Evolutionary conservation across 2,888 invertebrate genomes (phyloP), one percentile per base, ranked within the genome.

Genomic region (Mechanitis mazaeus): DNA sequence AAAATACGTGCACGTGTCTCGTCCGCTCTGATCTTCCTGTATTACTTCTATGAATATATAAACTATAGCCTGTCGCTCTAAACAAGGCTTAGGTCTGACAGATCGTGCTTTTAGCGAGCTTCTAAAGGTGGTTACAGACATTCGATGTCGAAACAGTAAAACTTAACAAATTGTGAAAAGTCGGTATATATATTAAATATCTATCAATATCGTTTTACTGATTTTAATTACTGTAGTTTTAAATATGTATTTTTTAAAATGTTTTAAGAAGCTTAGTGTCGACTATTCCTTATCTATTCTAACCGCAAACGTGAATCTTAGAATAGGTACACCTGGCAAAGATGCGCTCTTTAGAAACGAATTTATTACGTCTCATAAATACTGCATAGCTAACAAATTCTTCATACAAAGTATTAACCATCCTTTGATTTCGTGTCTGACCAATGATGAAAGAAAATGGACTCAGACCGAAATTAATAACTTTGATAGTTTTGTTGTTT

Each of bases 1-100:
- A 31, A 60, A 63, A 63, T 59, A 63, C 54, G 20, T 38, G 2
- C 55, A 55, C 61, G 61, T 60, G 61, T 63, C 61, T 4, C 7
- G 50, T 33, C 55, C 53, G 7, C 45, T 54, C 58, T 58, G 60
- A 65, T 65, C 63, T 63, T 64, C 64, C 65, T 58, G 62, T 58
- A 64, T 64, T 62, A 67, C 65, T 65, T 65, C 53, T 65, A 64
- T 67, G 58, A 67, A 65, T 68, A 71, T 71, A 71, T 71, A 64
- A 68, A 67, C 54, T 57, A 59, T 59, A 71, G 68, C 71, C 66
- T 71, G 74, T 73, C 74, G 68, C 67, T 69, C 68, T 72, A 73
- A 73, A 73, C 72, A 72, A 74, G 74, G 71, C 68, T 73, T 71
- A 73, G 45, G 54, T 59, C 54, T 66, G 70, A 72, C 70, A 67